These are phyloP conservation scores for Turnix velox DNA, from an alignment of 2,113 vertebrate genomes.

Conservation along the genomic window DNA sequence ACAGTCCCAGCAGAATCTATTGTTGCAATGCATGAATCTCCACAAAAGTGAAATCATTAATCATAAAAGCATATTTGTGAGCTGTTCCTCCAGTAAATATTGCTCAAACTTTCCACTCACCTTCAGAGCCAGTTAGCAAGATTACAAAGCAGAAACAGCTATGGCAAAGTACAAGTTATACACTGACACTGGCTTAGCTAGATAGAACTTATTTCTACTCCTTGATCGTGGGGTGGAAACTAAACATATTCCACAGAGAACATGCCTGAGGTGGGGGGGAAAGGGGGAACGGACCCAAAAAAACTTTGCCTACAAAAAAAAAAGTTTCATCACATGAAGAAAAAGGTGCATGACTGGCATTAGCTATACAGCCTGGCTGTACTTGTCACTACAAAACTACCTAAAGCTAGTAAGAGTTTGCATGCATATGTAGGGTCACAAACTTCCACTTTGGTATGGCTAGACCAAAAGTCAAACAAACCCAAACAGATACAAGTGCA, in stretches of 20 bases:
- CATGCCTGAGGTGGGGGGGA: fast-evolving
- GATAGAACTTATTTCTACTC: background rate
- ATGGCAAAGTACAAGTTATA: background rate
- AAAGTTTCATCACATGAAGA: background rate
- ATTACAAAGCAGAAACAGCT: background rate
- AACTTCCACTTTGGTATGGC: background rate
- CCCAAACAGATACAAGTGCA: fast-evolving
- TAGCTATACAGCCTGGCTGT: background rate
- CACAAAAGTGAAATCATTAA: background rate
- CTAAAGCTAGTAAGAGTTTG: background rate
- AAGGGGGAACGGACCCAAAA: too few relatives aligned
- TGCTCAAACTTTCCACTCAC: background rate
- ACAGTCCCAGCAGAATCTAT: background rate
- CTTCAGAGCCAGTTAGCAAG: background rate
- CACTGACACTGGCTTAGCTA: background rate
- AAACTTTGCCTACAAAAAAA: background rate
- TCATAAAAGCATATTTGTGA: background rate
- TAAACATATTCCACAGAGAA: background rate
- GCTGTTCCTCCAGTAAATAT: background rate
- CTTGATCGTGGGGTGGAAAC: background rate
- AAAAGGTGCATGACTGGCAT: background rate
- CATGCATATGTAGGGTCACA: fast-evolving
- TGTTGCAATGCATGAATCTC: background rate
- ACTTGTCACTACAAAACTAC: background rate
- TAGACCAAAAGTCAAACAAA: background rate